Evolutionary conservation across 2,888 invertebrate species (phyloP).

Genomic region (Caenorhabditis sp.): DNA sequence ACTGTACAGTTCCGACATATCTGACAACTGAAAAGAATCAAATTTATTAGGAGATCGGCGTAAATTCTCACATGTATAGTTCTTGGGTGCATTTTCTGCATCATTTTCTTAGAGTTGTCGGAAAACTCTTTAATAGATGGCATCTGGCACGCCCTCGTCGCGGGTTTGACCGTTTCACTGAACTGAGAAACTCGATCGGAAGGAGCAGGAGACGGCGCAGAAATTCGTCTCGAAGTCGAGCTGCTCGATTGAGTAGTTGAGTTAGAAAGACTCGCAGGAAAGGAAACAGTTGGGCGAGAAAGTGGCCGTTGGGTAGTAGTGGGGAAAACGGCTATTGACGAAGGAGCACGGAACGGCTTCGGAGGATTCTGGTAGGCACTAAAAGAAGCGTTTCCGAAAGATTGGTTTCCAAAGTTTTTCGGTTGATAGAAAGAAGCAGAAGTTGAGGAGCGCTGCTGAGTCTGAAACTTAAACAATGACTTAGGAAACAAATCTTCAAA

Average conservation of each 20-base stretch:
- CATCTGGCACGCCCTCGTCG: conserved; percentile 13
- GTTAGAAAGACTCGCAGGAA: neutral
- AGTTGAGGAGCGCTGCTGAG: neutral
- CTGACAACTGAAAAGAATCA: neutral
- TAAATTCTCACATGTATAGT: neutral
- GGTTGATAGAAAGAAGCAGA: neutral
- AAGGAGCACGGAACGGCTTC: neutral
- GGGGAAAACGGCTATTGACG: neutral
- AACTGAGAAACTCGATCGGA: neutral
- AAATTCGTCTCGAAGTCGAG: neutral
- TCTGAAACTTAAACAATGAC: neutral
- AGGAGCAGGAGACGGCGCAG: neutral
- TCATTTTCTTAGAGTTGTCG: conserved; percentile 13
- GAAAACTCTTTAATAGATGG: conserved; percentile 21
- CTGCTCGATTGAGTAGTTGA: neutral
- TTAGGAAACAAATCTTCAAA: neutral
- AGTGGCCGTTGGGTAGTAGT: neutral
- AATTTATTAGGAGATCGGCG: neutral
- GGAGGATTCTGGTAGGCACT: neutral
- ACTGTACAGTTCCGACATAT: conserved; percentile 6
- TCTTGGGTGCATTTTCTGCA: conserved; percentile 9
- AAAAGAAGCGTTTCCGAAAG: neutral
- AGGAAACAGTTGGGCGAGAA: neutral
- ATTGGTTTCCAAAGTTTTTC: neutral
- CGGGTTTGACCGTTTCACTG: neutral